Evolutionary conservation across 2,797 vertebrate genomes (phyloP).

Genomic region (Crenichthys baileyi): DNA sequence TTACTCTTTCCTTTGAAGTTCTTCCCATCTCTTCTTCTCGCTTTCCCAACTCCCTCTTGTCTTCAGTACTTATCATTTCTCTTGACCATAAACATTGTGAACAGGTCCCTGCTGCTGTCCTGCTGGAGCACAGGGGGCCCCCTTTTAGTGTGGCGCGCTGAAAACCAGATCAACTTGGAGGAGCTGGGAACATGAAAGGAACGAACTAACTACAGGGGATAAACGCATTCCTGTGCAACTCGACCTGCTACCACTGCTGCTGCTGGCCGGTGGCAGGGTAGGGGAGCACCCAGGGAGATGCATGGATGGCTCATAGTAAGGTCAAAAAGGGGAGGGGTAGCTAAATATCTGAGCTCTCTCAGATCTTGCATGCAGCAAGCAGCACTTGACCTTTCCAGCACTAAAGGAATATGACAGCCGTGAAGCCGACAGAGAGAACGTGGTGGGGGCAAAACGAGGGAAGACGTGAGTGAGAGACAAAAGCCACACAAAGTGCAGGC

Average conservation of each 20-base stretch:
- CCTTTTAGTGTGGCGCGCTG: slow-evolving; percentile 48
- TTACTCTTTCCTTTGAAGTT: slow-evolving; percentile 60
- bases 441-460: slow-evolving; percentile 47
- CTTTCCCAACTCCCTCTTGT: slow-evolving; percentile 47
- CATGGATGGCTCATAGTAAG: slow-evolving; percentile 71
- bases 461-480: slow-evolving; percentile 75
- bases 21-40: slow-evolving; percentile 39
- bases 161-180: slow-evolving; percentile 68
- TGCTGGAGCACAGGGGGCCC: slow-evolving; percentile 39
- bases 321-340: slow-evolving; percentile 37
- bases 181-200: slow-evolving; percentile 70
- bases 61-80: slow-evolving; percentile 71
- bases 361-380: slow-evolving; percentile 84
- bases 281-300: slow-evolving; percentile 62
- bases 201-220: slow-evolving; percentile 69
- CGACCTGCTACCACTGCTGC: slow-evolving; percentile 62
- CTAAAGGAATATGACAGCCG: slow-evolving; percentile 88
- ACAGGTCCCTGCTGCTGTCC: slow-evolving; percentile 63
- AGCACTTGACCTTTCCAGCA: slow-evolving; percentile 85
- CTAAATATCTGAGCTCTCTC: slow-evolving; percentile 72
- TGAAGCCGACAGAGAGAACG: slow-evolving; percentile 77
- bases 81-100: slow-evolving; percentile 64
- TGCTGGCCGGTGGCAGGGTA: slow-evolving; percentile 57
- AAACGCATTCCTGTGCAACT: slow-evolving; percentile 75
- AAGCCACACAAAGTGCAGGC: slow-evolving; percentile 84